These are phyloP conservation scores for Dascillus cervinus DNA, from an alignment of 2,888 invertebrate genomes.

Conservation along the genomic window DNA sequence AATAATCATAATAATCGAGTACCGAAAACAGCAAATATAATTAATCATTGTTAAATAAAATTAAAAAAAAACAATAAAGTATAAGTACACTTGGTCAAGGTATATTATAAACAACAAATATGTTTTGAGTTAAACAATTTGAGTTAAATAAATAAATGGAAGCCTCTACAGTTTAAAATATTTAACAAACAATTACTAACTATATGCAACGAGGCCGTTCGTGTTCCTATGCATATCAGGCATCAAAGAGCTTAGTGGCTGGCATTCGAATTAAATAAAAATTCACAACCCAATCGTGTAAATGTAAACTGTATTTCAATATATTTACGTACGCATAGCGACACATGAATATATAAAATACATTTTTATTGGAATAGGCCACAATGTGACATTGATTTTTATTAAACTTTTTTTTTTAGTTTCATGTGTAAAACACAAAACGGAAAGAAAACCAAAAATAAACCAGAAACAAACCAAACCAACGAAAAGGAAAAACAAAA, in stretches of 20 bases:
- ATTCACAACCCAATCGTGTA: constrained; percentile 17
- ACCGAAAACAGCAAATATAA: constrained; percentile 37
- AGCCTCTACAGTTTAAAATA: constrained; percentile 42
- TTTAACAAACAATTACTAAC: constrained; percentile 37
- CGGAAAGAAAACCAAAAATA: no score
- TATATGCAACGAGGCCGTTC: constrained; percentile 38
- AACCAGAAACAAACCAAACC: no score
- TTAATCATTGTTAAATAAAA: constrained; percentile 37
- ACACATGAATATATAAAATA: not conserved
- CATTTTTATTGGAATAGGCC: constrained; percentile 15
- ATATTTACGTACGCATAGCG: no score
- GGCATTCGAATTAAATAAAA: constrained; percentile 22
- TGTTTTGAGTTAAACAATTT: constrained; percentile 30
- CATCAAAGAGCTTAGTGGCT: constrained; percentile 32
- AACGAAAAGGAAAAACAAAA: constrained; percentile 5
- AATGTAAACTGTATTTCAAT: no score
- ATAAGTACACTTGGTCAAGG: constrained; percentile 38
- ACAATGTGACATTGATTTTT: constrained; percentile 15
- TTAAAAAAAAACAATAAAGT: constrained; percentile 32
- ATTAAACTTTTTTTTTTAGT: no score
- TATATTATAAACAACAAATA: constrained; percentile 24
- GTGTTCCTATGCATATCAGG: constrained; percentile 25
- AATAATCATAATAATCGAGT: no score
- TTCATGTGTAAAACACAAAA: no score
- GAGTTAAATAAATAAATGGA: constrained; percentile 36